phyloP scores from a whole-genome alignment of 2,797 vertebrate species.

The Petrocephalus schoutedeni region DNA sequence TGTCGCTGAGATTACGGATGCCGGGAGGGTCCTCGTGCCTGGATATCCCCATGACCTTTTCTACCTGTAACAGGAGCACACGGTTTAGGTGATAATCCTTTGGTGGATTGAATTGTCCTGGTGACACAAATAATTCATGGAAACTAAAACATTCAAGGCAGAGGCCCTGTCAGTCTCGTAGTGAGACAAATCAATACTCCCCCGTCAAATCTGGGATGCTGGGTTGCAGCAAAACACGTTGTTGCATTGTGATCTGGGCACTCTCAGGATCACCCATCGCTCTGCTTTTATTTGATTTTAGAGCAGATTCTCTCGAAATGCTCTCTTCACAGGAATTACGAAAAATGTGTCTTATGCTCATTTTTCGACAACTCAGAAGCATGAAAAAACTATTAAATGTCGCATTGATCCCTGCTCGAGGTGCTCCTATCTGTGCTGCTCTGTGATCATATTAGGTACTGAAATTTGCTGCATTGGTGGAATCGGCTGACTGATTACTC shows the following conservation, averaged over 20 bases:
- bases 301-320: not conserved
- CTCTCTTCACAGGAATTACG: not conserved
- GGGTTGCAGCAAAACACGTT: slow-evolving; percentile 45
- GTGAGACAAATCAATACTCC: slow-evolving; percentile 27
- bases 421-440: not conserved
- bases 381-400: not conserved
- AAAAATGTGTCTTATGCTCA: not conserved
- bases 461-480: not conserved
- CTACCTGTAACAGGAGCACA: not conserved
- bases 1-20: not conserved
- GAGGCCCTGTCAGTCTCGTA: not conserved
- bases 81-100: not conserved
- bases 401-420: slow-evolving; percentile 1
- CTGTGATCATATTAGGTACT: not conserved
- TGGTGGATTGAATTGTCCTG: not conserved
- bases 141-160: not conserved
- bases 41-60: not conserved
- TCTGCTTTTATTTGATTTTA: slow-evolving; percentile 33
- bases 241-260: slow-evolving; percentile 51
- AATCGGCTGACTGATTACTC: not conserved
- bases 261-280: slow-evolving; percentile 57
- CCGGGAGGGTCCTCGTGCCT: not conserved
- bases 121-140: slow-evolving; percentile 12
- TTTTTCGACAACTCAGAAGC: not conserved
- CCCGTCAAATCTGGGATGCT: slow-evolving; percentile 47